Base-by-base conservation (phyloP, 2,797 vertebrate genomes). In the Tamandua tetradactyla region DNA sequence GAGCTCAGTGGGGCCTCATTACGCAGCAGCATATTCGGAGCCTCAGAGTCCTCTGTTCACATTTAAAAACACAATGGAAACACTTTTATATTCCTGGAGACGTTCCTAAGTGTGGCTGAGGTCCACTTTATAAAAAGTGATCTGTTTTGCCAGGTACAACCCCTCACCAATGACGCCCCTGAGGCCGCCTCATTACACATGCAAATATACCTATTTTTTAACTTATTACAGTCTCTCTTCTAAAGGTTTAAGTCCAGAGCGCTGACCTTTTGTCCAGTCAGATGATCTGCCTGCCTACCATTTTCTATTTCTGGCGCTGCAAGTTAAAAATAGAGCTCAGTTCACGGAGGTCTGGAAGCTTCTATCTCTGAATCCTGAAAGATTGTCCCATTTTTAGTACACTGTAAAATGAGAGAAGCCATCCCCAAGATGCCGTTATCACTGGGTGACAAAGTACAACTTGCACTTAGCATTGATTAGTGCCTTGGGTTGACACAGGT, bases 231-330 rank as follows among this genome's bases (percentile, higher is more conserved):
- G 90, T 97, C 96, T 97, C 96, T 93, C 75, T 89, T 97, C 96
- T 95, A 74, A 96, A 95, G 94, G 75, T 55, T 32, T 62, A 11
- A 96, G 94, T 79, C 90, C 94, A 75, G 87, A 96, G 64, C 88
- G 94, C 89, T 97, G 97, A 96, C 95, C 97, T 91, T 15, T 64
- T 92, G 92, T 94, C 71, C 78, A 62, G 91, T 76, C 74, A 35
- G 91, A 94, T 83, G 95, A 94, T 96, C 93, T 74, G 91, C 84
- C 66, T 89, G 95, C 84, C 66, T 89, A 95, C 84, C 76, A 18
- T 97, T 96, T 97, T 96, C 95, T 97, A 93, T 97, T 97, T 97
- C 97, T 97, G 97, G 96, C 94, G 94, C 96, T 98, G 92, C 97
- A 95, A 97, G 80, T 79, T 37, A 79, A 52, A 93, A 91, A 12